phyloP scores from a whole-genome alignment of 2,113 vertebrate species.

The Solenodon paradoxus region DNA sequence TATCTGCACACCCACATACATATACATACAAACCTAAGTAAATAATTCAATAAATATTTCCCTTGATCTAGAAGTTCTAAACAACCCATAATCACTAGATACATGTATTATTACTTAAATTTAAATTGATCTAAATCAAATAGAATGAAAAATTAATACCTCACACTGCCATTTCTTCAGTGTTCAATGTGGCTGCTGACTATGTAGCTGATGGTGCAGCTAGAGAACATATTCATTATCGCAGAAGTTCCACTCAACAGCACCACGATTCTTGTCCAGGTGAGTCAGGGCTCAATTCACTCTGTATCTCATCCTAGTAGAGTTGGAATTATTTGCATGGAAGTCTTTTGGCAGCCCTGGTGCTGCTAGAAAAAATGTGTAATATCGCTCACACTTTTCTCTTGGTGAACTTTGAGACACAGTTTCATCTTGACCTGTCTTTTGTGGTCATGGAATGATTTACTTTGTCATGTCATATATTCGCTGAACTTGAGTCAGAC shows the following conservation, averaged over 20 bases:
- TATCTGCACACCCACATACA: background rate
- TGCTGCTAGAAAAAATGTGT: background rate
- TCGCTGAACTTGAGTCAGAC: background rate
- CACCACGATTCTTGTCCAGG: too few species aligned
- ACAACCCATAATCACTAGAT: too few species aligned
- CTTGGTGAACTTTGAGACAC: background rate
- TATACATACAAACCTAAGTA: too few species aligned
- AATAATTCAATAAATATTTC: background rate
- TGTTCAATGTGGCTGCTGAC: background rate
- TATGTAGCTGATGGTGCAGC: accelerated
- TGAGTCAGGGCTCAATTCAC: background rate
- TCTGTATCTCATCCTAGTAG: background rate
- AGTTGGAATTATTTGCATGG: background rate
- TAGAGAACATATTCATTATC: background rate
- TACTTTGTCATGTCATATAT: background rate
- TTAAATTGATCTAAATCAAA: background rate
- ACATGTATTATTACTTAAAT: background rate
- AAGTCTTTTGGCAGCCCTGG: background rate
- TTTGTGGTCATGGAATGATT: background rate
- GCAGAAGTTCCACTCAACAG: background rate
- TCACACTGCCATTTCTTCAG: background rate
- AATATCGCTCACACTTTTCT: background rate
- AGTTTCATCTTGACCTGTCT: background rate
- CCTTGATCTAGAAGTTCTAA: background rate
- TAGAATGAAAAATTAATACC: background rate